phyloP scores from a whole-genome alignment of 2,797 vertebrate species.

The Chaunax sp. region DNA sequence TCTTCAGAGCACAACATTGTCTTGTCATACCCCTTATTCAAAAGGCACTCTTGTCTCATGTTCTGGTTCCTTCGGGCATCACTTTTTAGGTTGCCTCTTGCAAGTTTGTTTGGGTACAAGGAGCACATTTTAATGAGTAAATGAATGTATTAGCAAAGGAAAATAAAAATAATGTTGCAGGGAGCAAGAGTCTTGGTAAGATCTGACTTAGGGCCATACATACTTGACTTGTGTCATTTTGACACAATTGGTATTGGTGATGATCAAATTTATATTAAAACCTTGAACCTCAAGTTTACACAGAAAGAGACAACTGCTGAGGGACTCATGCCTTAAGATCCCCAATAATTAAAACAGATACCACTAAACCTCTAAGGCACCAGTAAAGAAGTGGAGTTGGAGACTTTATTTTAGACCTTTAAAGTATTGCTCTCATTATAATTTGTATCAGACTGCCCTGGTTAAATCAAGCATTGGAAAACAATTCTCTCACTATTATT shows the following conservation, averaged over 20 bases:
- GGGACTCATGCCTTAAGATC: neutral
- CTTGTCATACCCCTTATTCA: conserved; percentile 41
- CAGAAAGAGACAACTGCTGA: too few relatives aligned
- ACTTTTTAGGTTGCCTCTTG: conserved; percentile 24
- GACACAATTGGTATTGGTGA: neutral
- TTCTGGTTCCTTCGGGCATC: conserved; percentile 4
- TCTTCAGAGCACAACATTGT: conserved; percentile 27
- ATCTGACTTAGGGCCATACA: conserved; percentile 2
- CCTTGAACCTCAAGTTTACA: neutral
- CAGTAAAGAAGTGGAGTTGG: neutral
- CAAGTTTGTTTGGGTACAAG: conserved; percentile 35
- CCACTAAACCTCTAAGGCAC: neutral
- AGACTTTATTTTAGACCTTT: too few relatives aligned
- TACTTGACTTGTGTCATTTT: neutral
- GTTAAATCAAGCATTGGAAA: neutral
- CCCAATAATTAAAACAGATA: neutral
- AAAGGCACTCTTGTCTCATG: conserved; percentile 35
- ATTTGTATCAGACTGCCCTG: neutral
- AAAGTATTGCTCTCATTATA: too few relatives aligned
- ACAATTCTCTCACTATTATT: neutral
- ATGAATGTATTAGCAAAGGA: conserved; percentile 38
- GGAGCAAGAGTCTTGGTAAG: neutral
- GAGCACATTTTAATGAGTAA: conserved; percentile 41
- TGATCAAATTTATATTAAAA: neutral
- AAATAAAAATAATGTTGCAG: conserved; percentile 15